Evolutionary conservation across 2,888 invertebrate genomes (phyloP).

Genomic region (Koerneria pararmatus): DNA sequence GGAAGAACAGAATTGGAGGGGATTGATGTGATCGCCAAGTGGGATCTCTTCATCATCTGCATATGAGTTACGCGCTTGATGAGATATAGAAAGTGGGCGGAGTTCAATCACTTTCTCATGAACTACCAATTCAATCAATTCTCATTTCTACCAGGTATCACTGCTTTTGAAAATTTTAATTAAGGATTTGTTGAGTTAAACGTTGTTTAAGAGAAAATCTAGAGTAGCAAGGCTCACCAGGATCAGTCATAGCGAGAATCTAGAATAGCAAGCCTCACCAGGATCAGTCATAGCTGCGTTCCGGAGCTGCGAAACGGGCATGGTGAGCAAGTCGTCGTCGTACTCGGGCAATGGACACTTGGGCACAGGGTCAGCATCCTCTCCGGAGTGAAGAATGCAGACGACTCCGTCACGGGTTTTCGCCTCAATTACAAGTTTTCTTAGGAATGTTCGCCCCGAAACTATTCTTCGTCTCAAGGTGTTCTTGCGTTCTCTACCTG

Average conservation of each 20-base stretch:
- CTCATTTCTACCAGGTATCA: too few species aligned
- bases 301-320: constrained; percentile 57
- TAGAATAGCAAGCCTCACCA: background rate
- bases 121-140: too few species aligned
- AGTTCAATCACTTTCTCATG: too few species aligned
- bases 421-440: constrained; percentile 27
- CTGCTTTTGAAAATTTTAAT: too few species aligned
- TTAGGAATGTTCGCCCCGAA: background rate
- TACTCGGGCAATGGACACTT: constrained; percentile 51
- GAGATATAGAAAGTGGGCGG: too few species aligned
- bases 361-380: constrained; percentile 56
- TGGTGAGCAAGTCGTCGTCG: constrained; percentile 56
- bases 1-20: constrained; percentile 56
- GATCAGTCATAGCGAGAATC: background rate
- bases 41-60: constrained; percentile 55
- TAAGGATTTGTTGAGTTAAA: too few species aligned
- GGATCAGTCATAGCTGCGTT: constrained; percentile 59
- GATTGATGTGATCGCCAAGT: constrained; percentile 58
- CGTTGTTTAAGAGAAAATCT: too few species aligned
- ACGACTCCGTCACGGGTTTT: constrained; percentile 57
- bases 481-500: too few species aligned
- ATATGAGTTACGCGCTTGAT: too few species aligned
- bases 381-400: constrained; percentile 56
- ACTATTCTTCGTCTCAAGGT: too few species aligned
- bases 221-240: too few species aligned